Evolutionary conservation across 30 jellyfish, hydroid and myxozoan genomes (phyloP), one percentile per base, ranked within the genome.

Genomic region (Sanderia malayensis): DNA sequence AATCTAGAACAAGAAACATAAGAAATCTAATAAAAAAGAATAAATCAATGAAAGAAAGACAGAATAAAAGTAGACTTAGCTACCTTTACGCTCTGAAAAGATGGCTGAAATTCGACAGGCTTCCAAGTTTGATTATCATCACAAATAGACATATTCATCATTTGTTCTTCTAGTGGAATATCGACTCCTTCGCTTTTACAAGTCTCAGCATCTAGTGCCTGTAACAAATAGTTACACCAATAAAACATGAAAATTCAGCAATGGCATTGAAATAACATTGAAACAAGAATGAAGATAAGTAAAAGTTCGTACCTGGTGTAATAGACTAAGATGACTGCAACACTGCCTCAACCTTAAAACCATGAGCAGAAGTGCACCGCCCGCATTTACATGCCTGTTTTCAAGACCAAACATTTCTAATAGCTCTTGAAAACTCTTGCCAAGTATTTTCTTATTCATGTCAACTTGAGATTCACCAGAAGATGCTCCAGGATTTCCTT

Each of bases 341-440:
- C 98, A 90, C 67, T 90, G 98, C 21, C 98, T 59, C 46, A 90
- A 57, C 30, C 98, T 31, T 27, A 90, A 70, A 2, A 90, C 94
- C 88, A 90, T 86, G 4, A 90, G 66, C 67, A 90, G 58, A 25
- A 90, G 55, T 1, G 94, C 81, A n/a, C n/a, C n/a, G 27, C 98
- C 95, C 52, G 94, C 94, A 73, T 77, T 90, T 46, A 70, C 83
- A 0, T 82, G 83, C 25, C 71, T 34, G 29, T 74, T 62, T 25
- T 68, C 45, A 29, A 90, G 24, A 6, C 94, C 94, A 71, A 90
- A 52, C 87, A 72, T 79, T 2, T 67, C 72, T 44, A 90, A 61
- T 9, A 86, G 71, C 23, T 90, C 87, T 20, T 71, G 80, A n/a
- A 67, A 21, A 20, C 33, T 46, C 59, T 81, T 74, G 0, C 98